These are phyloP conservation scores for Protonemura montana DNA, from an alignment of 2,888 invertebrate genomes.

Conservation along the genomic window DNA sequence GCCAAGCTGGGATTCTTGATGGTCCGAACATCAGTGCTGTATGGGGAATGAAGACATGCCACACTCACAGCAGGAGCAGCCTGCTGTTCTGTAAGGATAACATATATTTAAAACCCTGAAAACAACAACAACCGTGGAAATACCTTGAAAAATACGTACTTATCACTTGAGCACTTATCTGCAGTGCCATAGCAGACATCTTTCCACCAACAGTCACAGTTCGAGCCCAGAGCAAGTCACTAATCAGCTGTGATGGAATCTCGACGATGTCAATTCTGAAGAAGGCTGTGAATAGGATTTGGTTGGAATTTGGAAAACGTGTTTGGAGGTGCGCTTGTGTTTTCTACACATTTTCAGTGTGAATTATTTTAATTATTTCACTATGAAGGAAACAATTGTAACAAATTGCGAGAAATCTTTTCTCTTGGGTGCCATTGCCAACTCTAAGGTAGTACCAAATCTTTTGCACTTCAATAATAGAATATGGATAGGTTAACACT, in stretches of 20 bases:
- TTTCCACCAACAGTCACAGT: not conserved
- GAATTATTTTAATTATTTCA: conserved; percentile 47
- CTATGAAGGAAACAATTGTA: conserved; percentile 71
- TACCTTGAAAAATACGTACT: conserved; percentile 21
- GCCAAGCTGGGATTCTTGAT: conserved; percentile 56
- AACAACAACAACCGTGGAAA: not conserved
- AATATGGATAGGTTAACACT: not conserved
- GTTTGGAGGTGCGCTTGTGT: not conserved
- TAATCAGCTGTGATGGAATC: not conserved
- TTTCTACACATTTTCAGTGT: not conserved
- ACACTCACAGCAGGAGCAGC: conserved; percentile 52
- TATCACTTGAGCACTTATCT: conserved; percentile 22
- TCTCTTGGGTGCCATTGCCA: conserved; percentile 68
- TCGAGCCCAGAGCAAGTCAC: not conserved
- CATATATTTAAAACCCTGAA: not conserved
- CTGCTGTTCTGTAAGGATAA: conserved; percentile 46
- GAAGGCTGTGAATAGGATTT: not conserved
- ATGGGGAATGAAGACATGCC: conserved; percentile 58
- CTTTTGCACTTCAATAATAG: not conserved
- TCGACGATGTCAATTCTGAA: not conserved
- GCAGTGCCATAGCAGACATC: conserved; percentile 41
- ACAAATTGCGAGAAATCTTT: conserved; percentile 78
- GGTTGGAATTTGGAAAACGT: not conserved
- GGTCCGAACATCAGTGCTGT: conserved; percentile 61
- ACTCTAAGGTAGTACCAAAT: conserved; percentile 66